Evolutionary conservation across 2,113 vertebrate genomes (phyloP).

Genomic region (Lepus europaeus): DNA sequence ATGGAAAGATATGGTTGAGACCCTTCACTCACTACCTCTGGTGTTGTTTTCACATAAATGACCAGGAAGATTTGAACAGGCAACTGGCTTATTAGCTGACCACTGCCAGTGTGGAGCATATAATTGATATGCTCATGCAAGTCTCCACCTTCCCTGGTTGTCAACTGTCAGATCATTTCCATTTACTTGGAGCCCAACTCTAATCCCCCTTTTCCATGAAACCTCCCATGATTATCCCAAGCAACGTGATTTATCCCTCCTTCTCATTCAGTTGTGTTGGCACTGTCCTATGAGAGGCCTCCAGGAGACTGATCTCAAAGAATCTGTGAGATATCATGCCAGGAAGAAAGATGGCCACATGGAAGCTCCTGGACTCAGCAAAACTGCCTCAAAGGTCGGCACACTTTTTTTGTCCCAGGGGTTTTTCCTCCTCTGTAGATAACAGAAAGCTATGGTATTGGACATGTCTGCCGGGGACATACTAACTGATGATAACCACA

Average conservation of each 20-base stretch:
- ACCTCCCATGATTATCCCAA: neutral
- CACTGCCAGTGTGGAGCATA: neutral
- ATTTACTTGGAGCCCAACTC: neutral
- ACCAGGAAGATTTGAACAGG: neutral
- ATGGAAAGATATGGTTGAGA: neutral
- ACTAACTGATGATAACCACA: neutral
- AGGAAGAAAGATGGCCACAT: slow-evolving; percentile 5
- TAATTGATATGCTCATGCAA: neutral
- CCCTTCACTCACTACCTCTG: neutral
- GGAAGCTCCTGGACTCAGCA: neutral
- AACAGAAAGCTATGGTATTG: neutral
- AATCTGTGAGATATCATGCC: neutral
- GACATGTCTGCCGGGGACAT: neutral
- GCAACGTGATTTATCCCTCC: neutral
- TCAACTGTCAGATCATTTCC: neutral
- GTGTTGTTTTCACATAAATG: neutral
- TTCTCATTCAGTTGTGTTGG: neutral
- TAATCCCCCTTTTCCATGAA: neutral
- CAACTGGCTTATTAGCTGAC: neutral
- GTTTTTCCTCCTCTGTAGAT: neutral
- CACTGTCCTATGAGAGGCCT: neutral
- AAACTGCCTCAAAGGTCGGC: neutral
- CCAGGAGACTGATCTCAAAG: neutral
- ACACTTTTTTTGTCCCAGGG: neutral
- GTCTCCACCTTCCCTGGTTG: neutral